phyloP scores from a whole-genome alignment of 2,888 invertebrate species.

The Microplitis manilae region DNA sequence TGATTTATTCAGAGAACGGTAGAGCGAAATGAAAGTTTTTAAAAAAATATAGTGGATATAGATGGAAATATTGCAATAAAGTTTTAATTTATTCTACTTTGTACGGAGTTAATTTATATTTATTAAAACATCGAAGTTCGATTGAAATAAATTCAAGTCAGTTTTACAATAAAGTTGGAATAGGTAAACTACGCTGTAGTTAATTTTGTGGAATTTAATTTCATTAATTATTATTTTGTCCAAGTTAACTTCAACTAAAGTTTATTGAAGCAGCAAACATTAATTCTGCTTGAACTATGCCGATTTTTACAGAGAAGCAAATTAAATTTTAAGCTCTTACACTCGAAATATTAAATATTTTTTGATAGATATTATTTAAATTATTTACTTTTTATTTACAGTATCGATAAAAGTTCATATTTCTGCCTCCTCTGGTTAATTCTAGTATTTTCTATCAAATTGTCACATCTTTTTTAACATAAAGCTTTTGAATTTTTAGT shows the following conservation, averaged over 20 bases:
- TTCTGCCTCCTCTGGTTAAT: too few relatives aligned
- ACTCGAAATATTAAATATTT: too few relatives aligned
- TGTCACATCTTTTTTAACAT: too few relatives aligned
- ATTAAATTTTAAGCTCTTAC: too few relatives aligned
- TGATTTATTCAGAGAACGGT: slow-evolving; percentile 23
- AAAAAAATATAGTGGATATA: too few relatives aligned
- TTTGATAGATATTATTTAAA: too few relatives aligned
- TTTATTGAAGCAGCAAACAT: not conserved
- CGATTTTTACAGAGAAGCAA: not conserved
- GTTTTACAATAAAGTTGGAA: slow-evolving; percentile 10
- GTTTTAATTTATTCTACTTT: too few relatives aligned
- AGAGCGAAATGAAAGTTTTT: slow-evolving; percentile 15
- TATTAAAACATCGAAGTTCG: not conserved
- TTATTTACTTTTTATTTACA: not conserved
- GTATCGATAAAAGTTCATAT: slow-evolving; percentile 44
- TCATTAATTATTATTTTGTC: not conserved
- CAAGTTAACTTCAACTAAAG: not conserved
- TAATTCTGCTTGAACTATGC: not conserved
- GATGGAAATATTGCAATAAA: too few relatives aligned
- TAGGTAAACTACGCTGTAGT: not conserved
- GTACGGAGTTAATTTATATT: too few relatives aligned
- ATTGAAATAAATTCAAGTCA: not conserved
- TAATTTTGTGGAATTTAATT: not conserved
- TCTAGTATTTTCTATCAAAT: too few relatives aligned
- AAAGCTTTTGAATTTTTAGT: too few relatives aligned